phyloP scores from a whole-genome alignment of 2,797 vertebrate genomes.

The Taeniopygia guttata region DNA sequence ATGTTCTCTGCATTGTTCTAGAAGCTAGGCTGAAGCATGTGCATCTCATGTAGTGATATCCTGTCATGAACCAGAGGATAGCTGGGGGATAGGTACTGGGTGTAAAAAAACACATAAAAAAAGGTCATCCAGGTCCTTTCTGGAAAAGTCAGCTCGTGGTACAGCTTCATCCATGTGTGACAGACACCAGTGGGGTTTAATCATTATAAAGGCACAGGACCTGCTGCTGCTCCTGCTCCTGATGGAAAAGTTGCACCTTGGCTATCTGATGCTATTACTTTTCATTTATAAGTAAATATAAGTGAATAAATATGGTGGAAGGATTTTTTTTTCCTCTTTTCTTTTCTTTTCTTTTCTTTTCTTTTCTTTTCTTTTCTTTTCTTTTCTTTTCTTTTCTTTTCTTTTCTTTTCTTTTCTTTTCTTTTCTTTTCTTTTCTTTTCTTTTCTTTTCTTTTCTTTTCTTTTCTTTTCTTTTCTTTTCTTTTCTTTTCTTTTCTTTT shows the following conservation, averaged over 20 bases:
- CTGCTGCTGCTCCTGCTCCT: not conserved
- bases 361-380: not conserved
- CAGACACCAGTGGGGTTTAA: not conserved
- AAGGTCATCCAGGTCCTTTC: not conserved
- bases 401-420: no score
- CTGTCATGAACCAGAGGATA: not conserved
- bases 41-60: not conserved
- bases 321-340: not conserved
- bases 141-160: not conserved
- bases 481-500: no score
- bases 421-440: no score
- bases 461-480: no score
- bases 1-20: not conserved
- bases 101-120: not conserved
- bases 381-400: not conserved
- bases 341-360: not conserved
- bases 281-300: not conserved
- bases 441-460: no score
- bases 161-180: not conserved
- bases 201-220: not conserved
- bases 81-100: not conserved
- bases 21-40: not conserved
- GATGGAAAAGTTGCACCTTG: not conserved
- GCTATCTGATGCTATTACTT: not conserved
- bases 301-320: not conserved